These are phyloP conservation scores for Cyaniris semiargus DNA, from an alignment of 2,888 invertebrate genomes.

Conservation along the genomic window DNA sequence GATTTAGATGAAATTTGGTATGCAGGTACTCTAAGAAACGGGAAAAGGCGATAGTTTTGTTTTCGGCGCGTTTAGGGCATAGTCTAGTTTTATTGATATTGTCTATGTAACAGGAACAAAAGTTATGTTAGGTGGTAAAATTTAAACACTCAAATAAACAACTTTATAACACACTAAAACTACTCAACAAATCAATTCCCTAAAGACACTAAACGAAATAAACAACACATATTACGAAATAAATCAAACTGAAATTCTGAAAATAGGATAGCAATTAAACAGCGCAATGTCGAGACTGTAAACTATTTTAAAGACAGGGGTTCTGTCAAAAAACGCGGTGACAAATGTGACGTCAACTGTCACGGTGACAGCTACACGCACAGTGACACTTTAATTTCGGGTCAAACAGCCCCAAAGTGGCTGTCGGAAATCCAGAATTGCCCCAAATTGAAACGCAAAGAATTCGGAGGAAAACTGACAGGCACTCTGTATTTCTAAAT, in stretches of 20 bases:
- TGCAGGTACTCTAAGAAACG: no score
- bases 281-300: constrained; percentile 42
- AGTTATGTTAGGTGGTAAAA: background rate
- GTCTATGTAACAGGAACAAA: no score
- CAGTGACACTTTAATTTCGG: constrained; percentile 76
- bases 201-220: background rate
- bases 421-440: constrained; percentile 51
- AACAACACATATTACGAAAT: constrained; percentile 39
- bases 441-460: constrained; percentile 42
- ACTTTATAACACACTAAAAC: background rate
- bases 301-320: constrained; percentile 43
- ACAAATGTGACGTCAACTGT: constrained; percentile 54
- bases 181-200: background rate
- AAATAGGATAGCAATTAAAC: constrained; percentile 46
- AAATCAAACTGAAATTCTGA: constrained; percentile 59
- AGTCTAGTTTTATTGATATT: no score
- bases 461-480: constrained; percentile 44
- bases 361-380: constrained; percentile 68
- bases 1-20: no score
- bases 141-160: background rate
- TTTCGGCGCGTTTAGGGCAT: no score
- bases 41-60: no score
- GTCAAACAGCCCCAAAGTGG: constrained; percentile 68
- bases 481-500: constrained; percentile 34
- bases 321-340: constrained; percentile 57